A percentile compares a stretch with the other conserved stretches of the same genome.
These are phyloP conservation scores for Microtus montanus DNA, from an alignment of 2,113 vertebrate species.

Conservation along the genomic window DNA sequence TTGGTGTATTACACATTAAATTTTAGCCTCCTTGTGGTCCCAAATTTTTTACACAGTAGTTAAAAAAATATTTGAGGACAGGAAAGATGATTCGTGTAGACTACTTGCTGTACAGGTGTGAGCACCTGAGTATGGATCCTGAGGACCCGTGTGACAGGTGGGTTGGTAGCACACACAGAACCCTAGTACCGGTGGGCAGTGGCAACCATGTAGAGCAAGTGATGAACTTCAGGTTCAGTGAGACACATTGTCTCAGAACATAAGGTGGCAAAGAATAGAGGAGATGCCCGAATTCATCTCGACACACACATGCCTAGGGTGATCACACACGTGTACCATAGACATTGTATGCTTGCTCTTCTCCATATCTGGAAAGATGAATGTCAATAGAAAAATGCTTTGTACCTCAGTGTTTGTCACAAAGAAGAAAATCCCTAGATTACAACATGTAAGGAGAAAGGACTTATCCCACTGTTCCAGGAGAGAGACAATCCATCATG, in stretches of 20 bases:
- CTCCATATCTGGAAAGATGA: not conserved
- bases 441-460: not conserved
- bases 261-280: not conserved
- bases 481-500: not conserved
- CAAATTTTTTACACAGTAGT: not conserved
- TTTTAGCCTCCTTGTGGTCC: not conserved
- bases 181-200: no score
- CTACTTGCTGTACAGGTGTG: not conserved
- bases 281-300: not conserved
- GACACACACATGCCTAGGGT: not conserved
- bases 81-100: no score
- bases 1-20: not conserved
- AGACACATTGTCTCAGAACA: not conserved
- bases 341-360: not conserved
- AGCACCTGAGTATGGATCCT: not conserved
- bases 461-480: not conserved
- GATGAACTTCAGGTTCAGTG: not conserved
- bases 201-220: not conserved
- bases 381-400: not conserved
- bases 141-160: no score
- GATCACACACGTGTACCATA: not conserved
- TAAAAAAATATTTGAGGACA: not conserved
- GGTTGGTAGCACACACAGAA: not conserved
- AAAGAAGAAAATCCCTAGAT: conserved; percentile 38
- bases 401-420: not conserved